A percentile compares a stretch with the other conserved stretches of the same genome.
Evolutionary conservation across 53 echinoderm and acorn worm species (phyloP).

Genomic region (Zoroaster sp.): DNA sequence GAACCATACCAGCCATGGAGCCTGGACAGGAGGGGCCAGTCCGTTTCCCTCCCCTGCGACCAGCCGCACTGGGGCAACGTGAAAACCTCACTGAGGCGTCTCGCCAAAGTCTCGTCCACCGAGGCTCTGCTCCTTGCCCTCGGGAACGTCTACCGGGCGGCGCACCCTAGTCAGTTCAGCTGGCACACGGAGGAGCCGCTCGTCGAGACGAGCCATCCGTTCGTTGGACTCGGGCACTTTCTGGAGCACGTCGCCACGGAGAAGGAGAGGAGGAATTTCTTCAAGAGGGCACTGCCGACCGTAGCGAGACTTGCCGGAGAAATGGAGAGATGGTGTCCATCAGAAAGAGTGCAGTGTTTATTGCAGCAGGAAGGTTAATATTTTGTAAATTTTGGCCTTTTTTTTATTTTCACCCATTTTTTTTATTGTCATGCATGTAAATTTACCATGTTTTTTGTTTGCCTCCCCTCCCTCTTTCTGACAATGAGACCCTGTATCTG

Average conservation of each 20-base stretch:
- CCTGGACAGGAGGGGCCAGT: neutral
- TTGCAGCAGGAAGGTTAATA: constrained; percentile 82
- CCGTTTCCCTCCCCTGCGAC: constrained; percentile 55
- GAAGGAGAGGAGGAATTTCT: constrained; percentile 66
- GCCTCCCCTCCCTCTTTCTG: no score
- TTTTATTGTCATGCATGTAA: no score
- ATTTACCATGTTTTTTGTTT: no score
- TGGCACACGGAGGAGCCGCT: neutral
- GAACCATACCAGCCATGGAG: neutral
- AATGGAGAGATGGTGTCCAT: constrained; percentile 65
- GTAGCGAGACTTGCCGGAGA: constrained; percentile 65
- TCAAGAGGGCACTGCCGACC: constrained; percentile 59
- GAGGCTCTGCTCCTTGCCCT: constrained; percentile 1
- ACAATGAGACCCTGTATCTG: no score
- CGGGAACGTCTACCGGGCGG: constrained; percentile 20
- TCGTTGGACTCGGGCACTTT: constrained; percentile 75
- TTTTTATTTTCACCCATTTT: no score
- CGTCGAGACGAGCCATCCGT: constrained; percentile 12
- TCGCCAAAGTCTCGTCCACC: constrained; percentile 4
- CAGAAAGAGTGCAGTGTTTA: constrained; percentile 56
- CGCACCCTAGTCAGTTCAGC: constrained; percentile 34
- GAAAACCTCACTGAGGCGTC: neutral
- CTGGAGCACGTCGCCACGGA: constrained; percentile 56
- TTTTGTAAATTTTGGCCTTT: no score
- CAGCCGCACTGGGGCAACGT: constrained; percentile 56